Conservation (phyloP, 2,888 invertebrate species). For the Tolmerus cingulatus region DNA sequence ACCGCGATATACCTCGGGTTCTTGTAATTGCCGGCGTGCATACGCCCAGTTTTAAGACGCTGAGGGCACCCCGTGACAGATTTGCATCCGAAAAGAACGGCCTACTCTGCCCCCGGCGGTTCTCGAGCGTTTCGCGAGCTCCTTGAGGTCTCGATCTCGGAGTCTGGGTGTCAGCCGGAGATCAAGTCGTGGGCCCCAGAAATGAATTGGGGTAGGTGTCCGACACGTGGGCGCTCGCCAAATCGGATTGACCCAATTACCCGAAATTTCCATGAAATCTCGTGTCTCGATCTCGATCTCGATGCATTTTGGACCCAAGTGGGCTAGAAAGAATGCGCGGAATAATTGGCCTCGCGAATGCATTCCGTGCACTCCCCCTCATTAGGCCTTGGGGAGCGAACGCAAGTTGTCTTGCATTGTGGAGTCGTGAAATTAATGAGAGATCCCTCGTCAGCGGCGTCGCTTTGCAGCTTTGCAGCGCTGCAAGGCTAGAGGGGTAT, state of each 20-base stretch:
- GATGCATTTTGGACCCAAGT: neutral
- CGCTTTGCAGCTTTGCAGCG: neutral
- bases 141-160: neutral
- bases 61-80: neutral
- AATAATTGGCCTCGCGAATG: neutral
- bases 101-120: neutral
- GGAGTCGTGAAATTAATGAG: neutral
- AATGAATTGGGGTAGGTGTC: neutral
- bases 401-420: neutral
- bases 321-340: neutral
- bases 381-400: neutral
- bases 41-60: neutral
- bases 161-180: neutral
- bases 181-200: neutral
- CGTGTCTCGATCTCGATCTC: neutral
- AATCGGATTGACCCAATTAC: neutral
- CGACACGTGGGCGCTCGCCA: neutral
- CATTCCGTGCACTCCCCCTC: neutral
- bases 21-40: neutral
- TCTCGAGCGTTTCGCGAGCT: neutral
- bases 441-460: neutral
- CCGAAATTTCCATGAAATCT: neutral
- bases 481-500: neutral
- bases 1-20: neutral
- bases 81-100: neutral